These are phyloP conservation scores for Acipenser transmontanus DNA, from an alignment of 2,797 vertebrate genomes.

Conservation along the genomic window DNA sequence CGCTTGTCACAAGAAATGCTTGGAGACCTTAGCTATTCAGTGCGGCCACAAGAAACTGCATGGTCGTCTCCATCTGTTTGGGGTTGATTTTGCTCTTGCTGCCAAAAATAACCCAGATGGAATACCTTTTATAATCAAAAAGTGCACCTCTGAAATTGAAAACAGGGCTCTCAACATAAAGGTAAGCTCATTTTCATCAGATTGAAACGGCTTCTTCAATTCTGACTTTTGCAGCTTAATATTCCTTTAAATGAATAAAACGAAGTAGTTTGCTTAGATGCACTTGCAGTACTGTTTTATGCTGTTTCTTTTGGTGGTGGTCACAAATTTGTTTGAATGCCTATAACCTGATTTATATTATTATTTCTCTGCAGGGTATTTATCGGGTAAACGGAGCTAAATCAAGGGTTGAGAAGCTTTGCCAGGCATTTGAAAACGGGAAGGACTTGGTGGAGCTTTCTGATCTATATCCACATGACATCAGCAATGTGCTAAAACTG, in stretches of 20 bases:
- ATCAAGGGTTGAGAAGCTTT: constrained; percentile 92
- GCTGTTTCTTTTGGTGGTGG: too few species aligned
- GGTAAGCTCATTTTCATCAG: constrained; percentile 49
- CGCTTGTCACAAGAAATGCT: constrained; percentile 93
- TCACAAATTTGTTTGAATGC: constrained; percentile 4
- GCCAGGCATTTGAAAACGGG: constrained; percentile 95
- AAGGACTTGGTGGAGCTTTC: constrained; percentile 93
- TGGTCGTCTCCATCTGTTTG: constrained; percentile 87
- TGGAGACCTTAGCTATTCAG: constrained; percentile 92
- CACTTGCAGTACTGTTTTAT: too few species aligned
- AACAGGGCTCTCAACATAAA: constrained; percentile 86
- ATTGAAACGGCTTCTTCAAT: background rate
- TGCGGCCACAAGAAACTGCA: constrained; percentile 94
- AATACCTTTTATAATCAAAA: constrained; percentile 77
- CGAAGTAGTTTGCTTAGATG: too few species aligned
- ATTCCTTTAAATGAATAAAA: background rate
- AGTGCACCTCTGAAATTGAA: constrained; percentile 85
- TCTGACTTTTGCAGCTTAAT: background rate
- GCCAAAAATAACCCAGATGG: constrained; percentile 77
- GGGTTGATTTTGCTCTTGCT: constrained; percentile 88
- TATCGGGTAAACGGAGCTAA: constrained; percentile 95
- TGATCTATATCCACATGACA: constrained; percentile 89
- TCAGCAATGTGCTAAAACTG: constrained; percentile 94
- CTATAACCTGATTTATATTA: constrained; percentile 10
- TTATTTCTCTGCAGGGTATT: constrained; percentile 71